Evolutionary conservation across 2,113 vertebrate genomes (phyloP).

Genomic region (Hydropotes inermis): DNA sequence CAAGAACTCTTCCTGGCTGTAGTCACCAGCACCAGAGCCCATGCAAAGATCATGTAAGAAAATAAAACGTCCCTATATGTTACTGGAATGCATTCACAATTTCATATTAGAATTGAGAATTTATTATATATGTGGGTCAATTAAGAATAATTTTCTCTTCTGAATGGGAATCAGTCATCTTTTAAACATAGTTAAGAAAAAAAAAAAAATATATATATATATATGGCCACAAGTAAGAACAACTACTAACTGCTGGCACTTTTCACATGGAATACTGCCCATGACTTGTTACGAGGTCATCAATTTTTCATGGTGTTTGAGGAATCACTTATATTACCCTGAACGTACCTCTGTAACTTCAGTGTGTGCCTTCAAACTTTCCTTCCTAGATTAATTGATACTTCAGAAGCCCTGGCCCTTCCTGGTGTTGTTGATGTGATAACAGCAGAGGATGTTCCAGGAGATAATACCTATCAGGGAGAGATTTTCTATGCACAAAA

Average conservation of each 20-base stretch:
- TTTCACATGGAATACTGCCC: background rate
- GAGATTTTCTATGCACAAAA: slow-evolving; percentile 76
- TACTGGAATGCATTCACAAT: background rate
- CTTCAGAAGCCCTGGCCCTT: slow-evolving; percentile 75
- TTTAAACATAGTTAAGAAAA: background rate
- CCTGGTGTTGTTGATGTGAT: slow-evolving; percentile 79
- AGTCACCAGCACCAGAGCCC: slow-evolving; percentile 89
- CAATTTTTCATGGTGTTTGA: background rate
- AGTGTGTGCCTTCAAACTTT: background rate
- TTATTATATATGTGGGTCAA: background rate
- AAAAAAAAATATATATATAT: background rate
- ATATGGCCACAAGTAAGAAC: background rate
- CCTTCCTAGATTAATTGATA: slow-evolving; percentile 74
- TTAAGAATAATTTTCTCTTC: background rate
- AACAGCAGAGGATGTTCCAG: slow-evolving; percentile 80
- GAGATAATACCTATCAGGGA: slow-evolving; percentile 67
- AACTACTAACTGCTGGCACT: background rate
- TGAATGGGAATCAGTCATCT: background rate
- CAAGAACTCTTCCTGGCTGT: slow-evolving; percentile 88
- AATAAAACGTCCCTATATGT: background rate
- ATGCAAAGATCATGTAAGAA: slow-evolving; percentile 88
- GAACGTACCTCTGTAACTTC: background rate
- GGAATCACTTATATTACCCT: background rate
- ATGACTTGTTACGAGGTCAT: background rate
- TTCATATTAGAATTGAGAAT: background rate